These are phyloP conservation scores for Acleris sparsana DNA, from an alignment of 2,888 invertebrate genomes.

Conservation along the genomic window DNA sequence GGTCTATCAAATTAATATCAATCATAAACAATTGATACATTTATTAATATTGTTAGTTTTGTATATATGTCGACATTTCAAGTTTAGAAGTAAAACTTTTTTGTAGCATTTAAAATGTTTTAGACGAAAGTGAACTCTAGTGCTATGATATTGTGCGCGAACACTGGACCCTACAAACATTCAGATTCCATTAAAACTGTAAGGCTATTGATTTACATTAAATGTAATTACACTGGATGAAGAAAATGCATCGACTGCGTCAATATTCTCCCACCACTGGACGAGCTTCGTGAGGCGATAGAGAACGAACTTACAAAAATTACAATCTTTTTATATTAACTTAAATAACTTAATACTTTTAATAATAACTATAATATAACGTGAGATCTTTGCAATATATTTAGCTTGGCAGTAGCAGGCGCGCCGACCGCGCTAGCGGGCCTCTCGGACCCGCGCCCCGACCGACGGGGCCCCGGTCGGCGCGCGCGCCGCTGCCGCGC, in stretches of 20 bases:
- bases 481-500: slow-evolving; percentile 45
- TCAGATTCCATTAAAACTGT: slow-evolving; percentile 80
- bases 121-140: slow-evolving; percentile 78
- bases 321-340: slow-evolving; percentile 79
- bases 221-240: slow-evolving; percentile 79
- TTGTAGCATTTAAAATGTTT: slow-evolving; percentile 67
- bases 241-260: slow-evolving; percentile 64
- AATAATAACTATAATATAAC: slow-evolving; percentile 81
- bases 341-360: slow-evolving; percentile 84
- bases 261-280: slow-evolving; percentile 44
- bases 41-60: slow-evolving; percentile 77
- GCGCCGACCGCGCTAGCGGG: slow-evolving; percentile 1
- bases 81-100: slow-evolving; percentile 74
- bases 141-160: slow-evolving; percentile 83
- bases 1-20: slow-evolving; percentile 81
- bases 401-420: slow-evolving; percentile 37
- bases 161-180: slow-evolving; percentile 84
- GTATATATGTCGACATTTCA: slow-evolving; percentile 76
- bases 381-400: slow-evolving; percentile 80
- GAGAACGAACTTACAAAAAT: slow-evolving; percentile 80
- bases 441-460: not conserved
- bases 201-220: slow-evolving; percentile 79
- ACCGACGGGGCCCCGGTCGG: slow-evolving; percentile 42
- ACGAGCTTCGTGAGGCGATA: slow-evolving; percentile 55
- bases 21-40: slow-evolving; percentile 82